Evolutionary conservation across 2,113 vertebrate species (phyloP), one percentile per base, ranked within the genome.

Genomic region (Leucopsar rothschildi): DNA sequence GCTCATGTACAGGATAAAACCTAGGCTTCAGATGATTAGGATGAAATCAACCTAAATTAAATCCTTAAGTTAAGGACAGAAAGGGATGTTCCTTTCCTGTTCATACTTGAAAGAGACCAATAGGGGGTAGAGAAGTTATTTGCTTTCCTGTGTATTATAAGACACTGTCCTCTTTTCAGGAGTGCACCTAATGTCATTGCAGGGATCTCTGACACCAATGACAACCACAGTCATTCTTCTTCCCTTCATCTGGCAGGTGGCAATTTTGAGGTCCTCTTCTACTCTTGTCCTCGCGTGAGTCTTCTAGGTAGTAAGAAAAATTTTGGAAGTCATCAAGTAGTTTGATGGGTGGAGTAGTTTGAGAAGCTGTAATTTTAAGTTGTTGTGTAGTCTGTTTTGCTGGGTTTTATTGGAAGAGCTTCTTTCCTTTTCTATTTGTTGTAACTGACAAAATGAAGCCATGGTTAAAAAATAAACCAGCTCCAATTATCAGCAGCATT

Each of bases 391-490:
- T 33, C 53, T 33, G 29, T 55, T 55, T 55, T 33, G 29, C 52
- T 53, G 28, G 52, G 28, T 29, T 53, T 53, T 52, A 52, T 15
- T 4, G 12, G 35, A 95, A 95, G 64, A 77, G 27, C 24, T 94
- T 75, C 57, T 57, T 82, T 94, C 53, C 61, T 4, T 2, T 47
- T 80, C 7, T 35, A 5, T 88, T 92, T 84, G 76, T 35, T 91
- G 33, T 69, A 88, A 44, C 44, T 84, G 88, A 95, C 92, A 97
- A 95, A 95, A 94, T 65, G 73, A 96, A 97, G 86, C 75, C 91
- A 88, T 65, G 60, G 96, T 84, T 92, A 86, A 92, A 96, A 96
- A 96, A 93, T 91, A 97, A 96, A 92, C 88, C 93, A 76, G 52
- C 73, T 95, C 82, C 93, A 90, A 86, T n/a, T 23, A 0, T 82